Percentiles rank a stretch among this genome's conserved stretches.
Evolutionary conservation across 2,113 vertebrate species (phyloP).

Genomic region (Hepsetus odoe): DNA sequence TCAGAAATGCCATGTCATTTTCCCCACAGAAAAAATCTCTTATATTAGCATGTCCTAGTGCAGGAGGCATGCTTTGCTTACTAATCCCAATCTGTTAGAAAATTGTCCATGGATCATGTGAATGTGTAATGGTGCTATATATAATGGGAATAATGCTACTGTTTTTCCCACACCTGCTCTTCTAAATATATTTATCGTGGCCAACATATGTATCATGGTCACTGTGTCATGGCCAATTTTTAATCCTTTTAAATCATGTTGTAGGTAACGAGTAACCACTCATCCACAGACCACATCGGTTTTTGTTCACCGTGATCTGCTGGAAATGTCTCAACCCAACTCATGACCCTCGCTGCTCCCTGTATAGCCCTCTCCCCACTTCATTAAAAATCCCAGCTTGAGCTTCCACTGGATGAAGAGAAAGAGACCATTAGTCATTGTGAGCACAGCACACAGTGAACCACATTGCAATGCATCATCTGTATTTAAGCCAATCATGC

Average conservation of each 20-base stretch:
- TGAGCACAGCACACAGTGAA: no score
- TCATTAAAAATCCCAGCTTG: no score
- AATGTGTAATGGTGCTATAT: constrained; percentile 4
- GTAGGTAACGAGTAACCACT: background rate
- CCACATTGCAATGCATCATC: no score
- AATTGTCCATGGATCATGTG: background rate
- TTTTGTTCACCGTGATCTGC: constrained; percentile 27
- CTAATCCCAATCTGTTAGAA: no score
- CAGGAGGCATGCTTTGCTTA: no score
- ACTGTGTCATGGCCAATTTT: background rate
- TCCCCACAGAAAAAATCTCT: no score
- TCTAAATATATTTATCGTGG: constrained; percentile 54
- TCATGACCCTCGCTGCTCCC: background rate
- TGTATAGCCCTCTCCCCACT: background rate
- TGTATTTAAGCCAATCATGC: no score
- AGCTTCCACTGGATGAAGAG: no score
- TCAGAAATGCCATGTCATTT: no score
- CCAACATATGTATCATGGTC: no score
- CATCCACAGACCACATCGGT: constrained; percentile 10
- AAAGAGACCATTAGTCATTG: no score
- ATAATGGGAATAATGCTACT: constrained; percentile 8
- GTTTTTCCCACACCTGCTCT: background rate
- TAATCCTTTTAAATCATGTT: constrained; percentile 40
- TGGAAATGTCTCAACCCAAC: background rate
- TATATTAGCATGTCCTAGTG: no score